These are phyloP conservation scores for Hycleus cichorii DNA, from an alignment of 1,140 invertebrate species.

Conservation along the genomic window DNA sequence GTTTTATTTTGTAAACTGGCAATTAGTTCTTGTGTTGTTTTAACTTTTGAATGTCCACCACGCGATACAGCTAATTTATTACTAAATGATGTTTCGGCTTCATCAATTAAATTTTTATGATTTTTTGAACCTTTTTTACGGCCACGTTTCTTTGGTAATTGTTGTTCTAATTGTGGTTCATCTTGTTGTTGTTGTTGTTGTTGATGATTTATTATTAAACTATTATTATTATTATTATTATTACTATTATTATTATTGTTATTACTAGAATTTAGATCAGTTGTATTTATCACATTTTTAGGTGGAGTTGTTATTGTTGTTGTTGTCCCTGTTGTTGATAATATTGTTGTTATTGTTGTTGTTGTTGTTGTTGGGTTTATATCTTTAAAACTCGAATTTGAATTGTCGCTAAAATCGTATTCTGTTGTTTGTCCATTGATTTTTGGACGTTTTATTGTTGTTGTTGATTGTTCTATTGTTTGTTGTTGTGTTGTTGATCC, in stretches of 20 bases:
- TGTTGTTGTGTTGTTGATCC: slow-evolving; percentile 19
- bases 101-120: slow-evolving; percentile 43
- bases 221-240: too few species aligned
- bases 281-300: too few species aligned
- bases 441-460: slow-evolving; percentile 22
- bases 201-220: too few species aligned
- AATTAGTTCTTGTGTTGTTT: slow-evolving; percentile 77
- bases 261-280: slow-evolving; percentile 1
- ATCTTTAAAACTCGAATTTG: slow-evolving; percentile 40
- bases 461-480: neutral
- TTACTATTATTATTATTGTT: too few species aligned
- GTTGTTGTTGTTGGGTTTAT: slow-evolving; percentile 24
- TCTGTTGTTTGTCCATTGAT: slow-evolving; percentile 32
- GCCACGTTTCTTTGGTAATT: slow-evolving; percentile 53
- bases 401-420: slow-evolving; percentile 37
- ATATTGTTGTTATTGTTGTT: slow-evolving; percentile 29
- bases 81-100: slow-evolving; percentile 50
- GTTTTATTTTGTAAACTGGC: slow-evolving; percentile 63
- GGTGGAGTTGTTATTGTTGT: too few species aligned
- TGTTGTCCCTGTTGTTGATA: too few species aligned
- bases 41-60: slow-evolving; percentile 60
- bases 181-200: neutral
- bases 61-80: slow-evolving; percentile 57
- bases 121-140: slow-evolving; percentile 64
- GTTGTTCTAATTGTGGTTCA: slow-evolving; percentile 30